Conservation (phyloP, 2,888 invertebrate genomes). For the Trichogramma evanescens region DNA sequence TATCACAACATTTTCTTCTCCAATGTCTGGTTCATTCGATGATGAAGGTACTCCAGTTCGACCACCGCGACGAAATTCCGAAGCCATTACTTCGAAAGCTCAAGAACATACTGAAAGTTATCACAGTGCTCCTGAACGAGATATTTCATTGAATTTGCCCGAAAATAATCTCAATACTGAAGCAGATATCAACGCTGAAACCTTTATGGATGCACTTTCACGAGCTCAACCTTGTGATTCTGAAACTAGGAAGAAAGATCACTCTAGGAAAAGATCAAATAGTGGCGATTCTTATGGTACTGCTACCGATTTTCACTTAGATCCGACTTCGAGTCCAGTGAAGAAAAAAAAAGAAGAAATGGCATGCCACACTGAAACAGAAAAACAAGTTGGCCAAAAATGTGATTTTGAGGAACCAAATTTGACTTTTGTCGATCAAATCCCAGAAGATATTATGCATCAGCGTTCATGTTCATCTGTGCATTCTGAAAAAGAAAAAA, state of each 20-base stretch:
- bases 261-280: constrained; percentile 26
- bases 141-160: constrained; percentile 26
- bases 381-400: constrained; percentile 27
- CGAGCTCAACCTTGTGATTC: constrained; percentile 22
- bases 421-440: not conserved
- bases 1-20: constrained; percentile 47
- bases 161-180: constrained; percentile 28
- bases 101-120: constrained; percentile 40
- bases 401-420: constrained; percentile 36
- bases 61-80: constrained; percentile 61
- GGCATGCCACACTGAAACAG: constrained; percentile 38
- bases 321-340: constrained; percentile 29
- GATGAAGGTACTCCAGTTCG: constrained; percentile 56
- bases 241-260: constrained; percentile 21
- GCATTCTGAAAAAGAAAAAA: constrained; percentile 3
- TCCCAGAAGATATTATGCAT: not conserved
- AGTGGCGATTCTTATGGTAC: constrained; percentile 38
- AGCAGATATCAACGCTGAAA: constrained; percentile 37
- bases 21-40: constrained; percentile 29
- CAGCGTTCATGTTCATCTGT: not conserved
- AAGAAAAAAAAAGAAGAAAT: constrained; percentile 32
- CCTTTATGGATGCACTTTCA: constrained; percentile 40
- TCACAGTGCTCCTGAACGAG: constrained; percentile 40
- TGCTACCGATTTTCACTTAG: constrained; percentile 46
- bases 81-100: constrained; percentile 46